These are phyloP conservation scores for Sinelater perroti DNA, from an alignment of 2,888 invertebrate species.

Conservation along the genomic window DNA sequence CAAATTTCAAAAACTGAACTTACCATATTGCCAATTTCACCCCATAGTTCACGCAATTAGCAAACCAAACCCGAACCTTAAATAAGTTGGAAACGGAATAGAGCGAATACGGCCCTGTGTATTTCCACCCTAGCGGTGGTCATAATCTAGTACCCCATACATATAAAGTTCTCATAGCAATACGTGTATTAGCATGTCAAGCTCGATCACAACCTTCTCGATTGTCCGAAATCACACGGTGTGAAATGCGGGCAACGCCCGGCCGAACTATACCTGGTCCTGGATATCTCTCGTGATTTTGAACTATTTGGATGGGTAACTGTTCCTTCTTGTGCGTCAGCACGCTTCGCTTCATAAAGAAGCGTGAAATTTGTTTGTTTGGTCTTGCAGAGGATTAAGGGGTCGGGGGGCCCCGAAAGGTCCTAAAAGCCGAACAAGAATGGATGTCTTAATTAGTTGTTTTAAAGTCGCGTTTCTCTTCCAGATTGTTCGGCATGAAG, in stretches of 20 bases:
- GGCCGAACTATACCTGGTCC: constrained; percentile 14
- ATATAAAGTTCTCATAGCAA: constrained; percentile 53
- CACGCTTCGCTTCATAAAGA: constrained; percentile 11
- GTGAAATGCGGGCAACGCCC: constrained; percentile 50
- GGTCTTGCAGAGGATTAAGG: no score
- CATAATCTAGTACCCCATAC: constrained; percentile 46
- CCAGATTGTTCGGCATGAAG: constrained; percentile 89
- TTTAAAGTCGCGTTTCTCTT: constrained; percentile 49
- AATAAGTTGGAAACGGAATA: neutral
- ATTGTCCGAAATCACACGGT: constrained; percentile 52
- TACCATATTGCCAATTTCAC: neutral
- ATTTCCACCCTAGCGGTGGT: constrained; percentile 45
- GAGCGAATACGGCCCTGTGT: constrained; percentile 36
- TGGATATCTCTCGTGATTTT: constrained; percentile 10
- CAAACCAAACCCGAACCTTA: neutral
- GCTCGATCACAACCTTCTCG: constrained; percentile 48
- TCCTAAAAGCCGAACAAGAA: neutral
- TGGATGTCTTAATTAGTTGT: no score
- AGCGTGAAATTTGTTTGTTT: constrained; percentile 24
- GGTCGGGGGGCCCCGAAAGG: no score
- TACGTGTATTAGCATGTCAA: constrained; percentile 53
- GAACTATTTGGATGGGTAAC: constrained; percentile 11
- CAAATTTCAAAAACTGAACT: neutral
- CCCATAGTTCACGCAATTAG: neutral
- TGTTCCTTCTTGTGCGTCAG: constrained; percentile 7